Percentiles rank a stretch among this genome's conserved stretches.
These are phyloP conservation scores for Caenorhabditis japonica DNA, from an alignment of 2,888 invertebrate genomes.

Conservation along the genomic window DNA sequence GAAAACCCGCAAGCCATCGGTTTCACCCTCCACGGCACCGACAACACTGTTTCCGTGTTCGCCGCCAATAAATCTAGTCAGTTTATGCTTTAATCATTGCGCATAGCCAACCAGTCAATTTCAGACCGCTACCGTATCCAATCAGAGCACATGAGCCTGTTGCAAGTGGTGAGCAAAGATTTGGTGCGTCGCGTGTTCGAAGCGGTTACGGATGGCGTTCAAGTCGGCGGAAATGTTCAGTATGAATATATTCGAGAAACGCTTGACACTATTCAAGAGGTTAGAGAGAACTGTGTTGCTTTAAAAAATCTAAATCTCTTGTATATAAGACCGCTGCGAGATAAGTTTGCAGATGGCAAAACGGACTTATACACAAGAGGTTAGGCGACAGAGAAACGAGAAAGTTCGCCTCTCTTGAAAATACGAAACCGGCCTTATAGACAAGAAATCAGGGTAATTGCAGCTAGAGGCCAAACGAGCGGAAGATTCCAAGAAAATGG, in stretches of 20 bases:
- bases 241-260: slow-evolving; percentile 45
- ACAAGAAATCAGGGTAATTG: background rate
- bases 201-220: slow-evolving; percentile 6
- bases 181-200: slow-evolving; percentile 35
- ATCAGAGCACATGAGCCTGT: slow-evolving; percentile 46
- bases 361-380: background rate
- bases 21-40: slow-evolving; percentile 30
- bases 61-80: slow-evolving; percentile 52
- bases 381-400: background rate
- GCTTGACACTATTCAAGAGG: slow-evolving; percentile 50
- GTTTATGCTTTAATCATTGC: too few species aligned
- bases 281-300: too few species aligned
- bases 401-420: too few species aligned
- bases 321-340: too few species aligned
- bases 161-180: slow-evolving; percentile 38
- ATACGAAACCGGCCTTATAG: too few species aligned
- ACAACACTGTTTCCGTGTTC: slow-evolving; percentile 40
- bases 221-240: slow-evolving; percentile 43
- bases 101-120: too few species aligned
- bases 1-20: slow-evolving; percentile 49
- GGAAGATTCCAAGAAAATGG: slow-evolving; percentile 22
- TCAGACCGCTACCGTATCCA: slow-evolving; percentile 65
- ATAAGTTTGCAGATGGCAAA: too few species aligned
- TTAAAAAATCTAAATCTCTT: too few species aligned
- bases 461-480: slow-evolving; percentile 20